Evolutionary conservation across 2,797 vertebrate species (phyloP).

Genomic region (Alosa sapidissima): DNA sequence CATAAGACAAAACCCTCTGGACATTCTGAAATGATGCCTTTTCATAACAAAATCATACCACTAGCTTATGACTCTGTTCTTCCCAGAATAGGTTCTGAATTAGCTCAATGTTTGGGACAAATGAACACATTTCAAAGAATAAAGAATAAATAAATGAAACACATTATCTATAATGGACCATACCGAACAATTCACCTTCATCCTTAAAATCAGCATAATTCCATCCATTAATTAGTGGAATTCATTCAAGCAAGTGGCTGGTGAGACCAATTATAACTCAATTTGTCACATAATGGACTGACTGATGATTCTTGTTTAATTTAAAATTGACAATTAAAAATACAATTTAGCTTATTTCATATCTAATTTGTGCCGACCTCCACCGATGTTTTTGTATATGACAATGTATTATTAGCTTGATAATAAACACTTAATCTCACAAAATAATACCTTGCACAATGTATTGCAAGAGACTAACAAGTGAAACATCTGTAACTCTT

Average conservation of each 20-base stretch:
- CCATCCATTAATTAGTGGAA: background rate
- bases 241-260: background rate
- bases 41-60: background rate
- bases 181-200: background rate
- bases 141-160: slow-evolving; percentile 54
- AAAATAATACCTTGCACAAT: background rate
- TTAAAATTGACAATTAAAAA: background rate
- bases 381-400: background rate
- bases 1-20: background rate
- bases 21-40: background rate
- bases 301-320: background rate
- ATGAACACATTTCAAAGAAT: slow-evolving; percentile 40
- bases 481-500: background rate
- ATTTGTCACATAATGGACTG: background rate
- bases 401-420: background rate
- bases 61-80: background rate
- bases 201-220: background rate
- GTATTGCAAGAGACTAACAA: background rate
- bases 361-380: background rate
- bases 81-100: background rate
- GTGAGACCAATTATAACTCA: background rate
- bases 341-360: background rate
- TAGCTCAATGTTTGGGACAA: background rate
- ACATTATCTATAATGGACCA: background rate
- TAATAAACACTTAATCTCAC: background rate